phyloP scores from a whole-genome alignment of 2,888 invertebrate genomes.

The Teinopalpus imperialis region DNA sequence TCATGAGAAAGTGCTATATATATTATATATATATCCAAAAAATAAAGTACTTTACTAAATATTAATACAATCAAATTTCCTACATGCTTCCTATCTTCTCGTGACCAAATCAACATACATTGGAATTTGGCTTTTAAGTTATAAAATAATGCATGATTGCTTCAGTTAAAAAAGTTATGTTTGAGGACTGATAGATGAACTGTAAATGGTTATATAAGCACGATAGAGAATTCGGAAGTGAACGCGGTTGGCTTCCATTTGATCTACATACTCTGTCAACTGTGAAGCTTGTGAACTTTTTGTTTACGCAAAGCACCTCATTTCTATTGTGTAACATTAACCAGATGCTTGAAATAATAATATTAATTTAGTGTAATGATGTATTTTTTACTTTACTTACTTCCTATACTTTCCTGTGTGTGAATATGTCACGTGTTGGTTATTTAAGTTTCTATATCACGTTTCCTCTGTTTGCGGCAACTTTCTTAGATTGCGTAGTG shows the following conservation, averaged over 20 bases:
- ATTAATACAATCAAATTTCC: too few species aligned
- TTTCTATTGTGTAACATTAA: constrained; percentile 15
- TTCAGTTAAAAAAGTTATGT: too few species aligned
- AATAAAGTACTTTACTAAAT: too few species aligned
- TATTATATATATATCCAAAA: too few species aligned
- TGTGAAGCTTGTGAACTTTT: constrained; percentile 25
- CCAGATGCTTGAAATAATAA: constrained; percentile 23
- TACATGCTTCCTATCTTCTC: too few species aligned
- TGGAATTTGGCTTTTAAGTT: too few species aligned
- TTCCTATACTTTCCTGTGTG: constrained; percentile 58
- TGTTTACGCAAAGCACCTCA: constrained; percentile 11
- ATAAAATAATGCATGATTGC: too few species aligned
- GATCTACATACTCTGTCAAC: constrained; percentile 45
- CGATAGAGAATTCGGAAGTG: constrained; percentile 61
- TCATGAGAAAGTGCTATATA: too few species aligned
- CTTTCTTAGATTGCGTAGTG: constrained; percentile 26
- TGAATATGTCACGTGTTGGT: constrained; percentile 54
- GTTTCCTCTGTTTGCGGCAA: constrained; percentile 41
- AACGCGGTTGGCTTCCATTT: constrained; percentile 50
- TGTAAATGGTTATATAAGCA: constrained; percentile 41
- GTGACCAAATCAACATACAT: too few species aligned
- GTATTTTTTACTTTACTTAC: constrained; percentile 30
- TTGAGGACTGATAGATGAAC: constrained; percentile 29
- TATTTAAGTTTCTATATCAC: constrained; percentile 49
- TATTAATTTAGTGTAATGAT: constrained; percentile 26